phyloP scores from a whole-genome alignment of 2,113 vertebrate genomes.

The Tachuris rubrigastra region DNA sequence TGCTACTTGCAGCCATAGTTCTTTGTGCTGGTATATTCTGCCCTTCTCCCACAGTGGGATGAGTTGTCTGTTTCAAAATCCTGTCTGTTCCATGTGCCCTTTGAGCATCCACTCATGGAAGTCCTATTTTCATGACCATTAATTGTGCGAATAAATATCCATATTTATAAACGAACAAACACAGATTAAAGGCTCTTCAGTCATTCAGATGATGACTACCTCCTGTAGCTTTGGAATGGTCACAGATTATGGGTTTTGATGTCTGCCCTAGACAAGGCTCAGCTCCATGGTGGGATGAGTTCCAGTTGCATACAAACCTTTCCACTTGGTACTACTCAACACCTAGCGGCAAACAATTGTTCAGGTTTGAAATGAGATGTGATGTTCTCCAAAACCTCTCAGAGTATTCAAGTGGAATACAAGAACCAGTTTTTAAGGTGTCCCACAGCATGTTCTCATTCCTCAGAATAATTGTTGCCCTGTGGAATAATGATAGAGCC shows the following conservation, averaged over 20 bases:
- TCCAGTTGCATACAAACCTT: neutral
- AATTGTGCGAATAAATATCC: neutral
- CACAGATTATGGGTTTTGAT: neutral
- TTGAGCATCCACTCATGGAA: neutral
- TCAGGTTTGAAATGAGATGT: neutral
- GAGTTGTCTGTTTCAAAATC: neutral
- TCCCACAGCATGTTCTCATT: rapidly evolving
- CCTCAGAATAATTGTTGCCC: neutral
- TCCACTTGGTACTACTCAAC: neutral
- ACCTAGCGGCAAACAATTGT: neutral
- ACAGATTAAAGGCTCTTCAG: neutral
- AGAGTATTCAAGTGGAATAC: neutral
- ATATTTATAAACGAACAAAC: neutral
- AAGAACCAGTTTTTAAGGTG: neutral
- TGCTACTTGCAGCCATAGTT: neutral
- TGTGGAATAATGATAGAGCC: neutral
- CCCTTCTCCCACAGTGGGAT: neutral
- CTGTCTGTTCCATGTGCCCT: neutral
- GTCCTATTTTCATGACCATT: neutral
- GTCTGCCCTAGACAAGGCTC: neutral
- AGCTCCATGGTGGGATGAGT: neutral
- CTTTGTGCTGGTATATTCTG: neutral
- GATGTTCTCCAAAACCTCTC: neutral
- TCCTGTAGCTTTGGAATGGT: neutral
- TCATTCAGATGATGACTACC: neutral